Base-by-base conservation (phyloP, 2,113 vertebrate genomes). In the Panthera tigris region DNA sequence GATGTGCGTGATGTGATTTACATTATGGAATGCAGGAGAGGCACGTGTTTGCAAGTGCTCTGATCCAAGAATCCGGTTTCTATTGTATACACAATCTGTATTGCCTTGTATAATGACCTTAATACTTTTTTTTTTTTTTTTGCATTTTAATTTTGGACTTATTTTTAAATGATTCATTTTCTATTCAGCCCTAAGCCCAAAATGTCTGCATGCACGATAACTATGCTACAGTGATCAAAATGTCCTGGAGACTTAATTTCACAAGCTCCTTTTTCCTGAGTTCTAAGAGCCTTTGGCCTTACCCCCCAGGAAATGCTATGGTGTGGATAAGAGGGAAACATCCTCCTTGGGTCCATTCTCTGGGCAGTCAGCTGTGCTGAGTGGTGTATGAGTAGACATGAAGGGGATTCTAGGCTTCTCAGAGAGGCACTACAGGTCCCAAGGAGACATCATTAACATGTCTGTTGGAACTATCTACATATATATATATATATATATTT, bases 81-180 rank as follows among this genome's bases (percentile, higher is more conserved):
- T 71, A 19, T 81, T 90, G 31, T 36, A 69, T 33, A 68, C 48
- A 33, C 18, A 21, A 76, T 76, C 57, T 9, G 4, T 19, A 23
- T 5, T 89, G 39, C 65, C 5, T 91, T 92, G 76, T 79, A 52
- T 21, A 31, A 18, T 91, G 41, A 82, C 9, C 81, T 93, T 39
- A 55, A 71, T 36, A 15, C 23, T 63, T 73, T 83, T 55, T 74
- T 23, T 91, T 79, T 36, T 66, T 19, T 61, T 61, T 61, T 45
- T 45, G 45, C 21, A 36, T 80, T 94, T 90, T 80, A 69, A 92
- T 92, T 96, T 73, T 27, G 50, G 10, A 85, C 48, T 87, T 65
- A 41, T 57, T 91, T 97, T 91, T 74, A 52, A 94, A 39, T 4
- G 55, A 83, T 80, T 92, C 66, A 25, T 97, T 97, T 96, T 95